Evolutionary conservation across 2,797 vertebrate species (phyloP).

Genomic region (Mallotus villosus): DNA sequence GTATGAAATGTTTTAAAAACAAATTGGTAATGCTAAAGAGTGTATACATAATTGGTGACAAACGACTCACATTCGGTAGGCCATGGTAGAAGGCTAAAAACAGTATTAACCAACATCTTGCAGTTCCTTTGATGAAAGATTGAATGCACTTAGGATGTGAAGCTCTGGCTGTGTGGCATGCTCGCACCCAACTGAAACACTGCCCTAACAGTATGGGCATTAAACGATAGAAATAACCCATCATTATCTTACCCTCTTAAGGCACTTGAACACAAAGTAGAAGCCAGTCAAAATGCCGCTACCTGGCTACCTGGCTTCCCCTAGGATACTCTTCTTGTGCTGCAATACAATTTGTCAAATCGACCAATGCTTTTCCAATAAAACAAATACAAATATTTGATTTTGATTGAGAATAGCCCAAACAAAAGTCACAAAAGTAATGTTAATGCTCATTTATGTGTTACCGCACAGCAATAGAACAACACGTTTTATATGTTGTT

Average conservation of each 20-base stretch:
- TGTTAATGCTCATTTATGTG: not conserved
- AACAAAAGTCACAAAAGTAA: not conserved
- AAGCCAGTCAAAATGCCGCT: not conserved
- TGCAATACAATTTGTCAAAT: not conserved
- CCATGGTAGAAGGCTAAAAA: constrained; percentile 67
- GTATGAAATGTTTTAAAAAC: constrained; percentile 67
- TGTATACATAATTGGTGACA: constrained; percentile 48
- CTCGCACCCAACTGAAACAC: constrained; percentile 71
- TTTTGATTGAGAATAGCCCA: not conserved
- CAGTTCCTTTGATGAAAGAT: constrained; percentile 60
- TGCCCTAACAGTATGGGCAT: constrained; percentile 38
- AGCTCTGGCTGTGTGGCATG: constrained; percentile 51
- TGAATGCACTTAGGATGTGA: constrained; percentile 70
- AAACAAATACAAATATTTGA: not conserved
- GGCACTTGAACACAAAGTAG: constrained; percentile 57
- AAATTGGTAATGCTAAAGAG: constrained; percentile 63
- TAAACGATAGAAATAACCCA: constrained; percentile 32
- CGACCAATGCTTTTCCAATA: not conserved
- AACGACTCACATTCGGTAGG: constrained; percentile 53
- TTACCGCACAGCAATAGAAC: not conserved
- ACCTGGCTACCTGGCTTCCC: not conserved
- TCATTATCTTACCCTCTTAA: constrained; percentile 50
- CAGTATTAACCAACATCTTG: constrained; percentile 66
- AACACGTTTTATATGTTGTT: constrained; percentile 11
- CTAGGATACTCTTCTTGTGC: not conserved